phyloP scores from a whole-genome alignment of 1,140 invertebrate species.

The Hylaeus volcanicus region DNA sequence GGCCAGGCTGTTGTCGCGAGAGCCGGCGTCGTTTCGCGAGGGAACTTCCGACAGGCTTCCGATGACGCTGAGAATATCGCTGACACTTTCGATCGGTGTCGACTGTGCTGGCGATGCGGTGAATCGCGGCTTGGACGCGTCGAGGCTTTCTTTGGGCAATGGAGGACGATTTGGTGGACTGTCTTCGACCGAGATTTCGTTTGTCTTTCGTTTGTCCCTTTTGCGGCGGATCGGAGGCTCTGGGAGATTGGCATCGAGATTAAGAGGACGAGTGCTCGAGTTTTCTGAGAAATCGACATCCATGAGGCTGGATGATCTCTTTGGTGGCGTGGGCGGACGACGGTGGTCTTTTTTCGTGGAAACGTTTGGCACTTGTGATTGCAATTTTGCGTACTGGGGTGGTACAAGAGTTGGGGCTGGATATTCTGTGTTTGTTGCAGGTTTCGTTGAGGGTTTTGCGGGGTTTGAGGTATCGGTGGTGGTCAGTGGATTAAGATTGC shows the following conservation, averaged over 20 bases:
- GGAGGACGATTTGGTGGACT: constrained; percentile 25
- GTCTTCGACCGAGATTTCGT: background rate
- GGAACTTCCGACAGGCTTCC: background rate
- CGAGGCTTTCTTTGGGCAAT: background rate
- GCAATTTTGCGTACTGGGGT: too few species aligned
- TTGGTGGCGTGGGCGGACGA: constrained; percentile 54
- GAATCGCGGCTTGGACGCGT: background rate
- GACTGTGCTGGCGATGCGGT: background rate
- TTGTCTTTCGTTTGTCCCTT: background rate
- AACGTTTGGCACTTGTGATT: too few species aligned
- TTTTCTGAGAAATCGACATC: constrained; percentile 19
- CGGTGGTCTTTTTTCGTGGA: constrained; percentile 6
- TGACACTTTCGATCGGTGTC: background rate
- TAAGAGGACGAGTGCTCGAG: background rate
- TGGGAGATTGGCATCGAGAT: constrained; percentile 25
- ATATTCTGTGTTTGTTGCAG: too few species aligned
- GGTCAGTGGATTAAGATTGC: too few species aligned
- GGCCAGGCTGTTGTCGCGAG: background rate
- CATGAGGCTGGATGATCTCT: constrained; percentile 59
- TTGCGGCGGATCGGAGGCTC: constrained; percentile 29
- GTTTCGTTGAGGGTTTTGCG: too few species aligned
- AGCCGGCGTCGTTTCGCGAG: background rate
- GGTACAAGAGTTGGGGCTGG: too few species aligned
- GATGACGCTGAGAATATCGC: background rate
- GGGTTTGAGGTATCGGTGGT: too few species aligned